These are phyloP conservation scores for Iguana delicatissima DNA, from an alignment of 2,797 vertebrate genomes.

Conservation along the genomic window DNA sequence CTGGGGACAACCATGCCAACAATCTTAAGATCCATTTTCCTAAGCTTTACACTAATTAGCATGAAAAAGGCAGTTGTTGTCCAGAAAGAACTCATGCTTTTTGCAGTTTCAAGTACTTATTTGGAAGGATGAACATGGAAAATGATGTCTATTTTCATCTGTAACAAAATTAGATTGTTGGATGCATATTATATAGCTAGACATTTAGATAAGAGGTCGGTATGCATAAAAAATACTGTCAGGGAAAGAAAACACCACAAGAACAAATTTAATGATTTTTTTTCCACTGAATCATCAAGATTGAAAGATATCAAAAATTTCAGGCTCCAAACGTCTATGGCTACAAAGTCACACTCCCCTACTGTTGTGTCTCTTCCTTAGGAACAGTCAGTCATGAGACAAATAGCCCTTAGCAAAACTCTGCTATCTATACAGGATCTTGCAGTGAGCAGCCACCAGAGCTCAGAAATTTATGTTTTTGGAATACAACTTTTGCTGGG, in stretches of 20 bases:
- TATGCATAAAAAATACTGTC: conserved; percentile 36
- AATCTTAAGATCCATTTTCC: conserved; percentile 3
- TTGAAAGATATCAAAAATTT: not conserved
- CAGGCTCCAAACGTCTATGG: not conserved
- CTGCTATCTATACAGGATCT: not conserved
- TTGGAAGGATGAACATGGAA: conserved; percentile 38
- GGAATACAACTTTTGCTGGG: not conserved
- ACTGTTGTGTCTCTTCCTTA: not conserved
- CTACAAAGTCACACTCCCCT: not conserved
- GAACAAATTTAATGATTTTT: conserved; percentile 9
- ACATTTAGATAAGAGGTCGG: conserved; percentile 44
- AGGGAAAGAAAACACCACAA: conserved; percentile 26
- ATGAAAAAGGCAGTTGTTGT: conserved; percentile 19
- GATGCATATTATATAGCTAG: conserved; percentile 16
- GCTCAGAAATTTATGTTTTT: not conserved
- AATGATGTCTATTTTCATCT: conserved; percentile 45
- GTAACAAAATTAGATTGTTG: conserved; percentile 34
- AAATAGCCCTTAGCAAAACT: not conserved
- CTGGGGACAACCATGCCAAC: conserved; percentile 6
- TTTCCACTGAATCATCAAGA: not conserved
- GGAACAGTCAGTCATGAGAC: not conserved
- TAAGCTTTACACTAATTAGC: conserved; percentile 27
- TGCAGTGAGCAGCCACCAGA: not conserved
- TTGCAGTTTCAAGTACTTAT: conserved; percentile 48
- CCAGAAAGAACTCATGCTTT: conserved; percentile 49